Percentiles rank a stretch among this genome's conserved stretches.
Evolutionary conservation across 2,113 vertebrate species (phyloP).

Genomic region (Nothoprocta pentlandii): DNA sequence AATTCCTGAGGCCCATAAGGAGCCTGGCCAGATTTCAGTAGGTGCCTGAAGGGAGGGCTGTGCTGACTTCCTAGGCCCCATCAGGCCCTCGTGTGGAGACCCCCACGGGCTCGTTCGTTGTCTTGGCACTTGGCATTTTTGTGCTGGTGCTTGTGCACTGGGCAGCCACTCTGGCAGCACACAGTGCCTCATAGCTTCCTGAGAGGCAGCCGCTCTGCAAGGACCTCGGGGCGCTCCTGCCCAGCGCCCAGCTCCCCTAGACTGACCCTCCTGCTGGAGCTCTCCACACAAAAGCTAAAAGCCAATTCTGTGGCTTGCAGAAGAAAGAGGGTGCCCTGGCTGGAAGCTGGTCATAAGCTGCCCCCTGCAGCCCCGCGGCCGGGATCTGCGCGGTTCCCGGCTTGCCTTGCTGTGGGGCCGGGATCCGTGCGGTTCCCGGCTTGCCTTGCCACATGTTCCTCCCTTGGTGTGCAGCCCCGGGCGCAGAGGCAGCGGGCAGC

Average conservation of each 20-base stretch:
- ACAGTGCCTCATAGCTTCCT: background rate
- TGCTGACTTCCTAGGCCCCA: background rate
- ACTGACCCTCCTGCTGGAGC: background rate
- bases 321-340: rapidly evolving
- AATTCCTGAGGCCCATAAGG: background rate
- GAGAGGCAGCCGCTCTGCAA: rapidly evolving
- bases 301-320: background rate
- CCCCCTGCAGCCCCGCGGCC: slow-evolving; percentile 3
- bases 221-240: background rate
- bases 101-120: rapidly evolving
- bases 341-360: background rate
- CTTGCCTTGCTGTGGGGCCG: background rate
- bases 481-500: too few species aligned
- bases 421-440: rapidly evolving
- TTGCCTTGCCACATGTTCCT: too few species aligned
- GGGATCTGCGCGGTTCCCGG: rapidly evolving
- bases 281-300: background rate
- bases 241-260: rapidly evolving
- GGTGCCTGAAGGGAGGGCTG: background rate
- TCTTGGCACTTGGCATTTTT: rapidly evolving
- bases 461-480: too few species aligned
- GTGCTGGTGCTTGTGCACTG: rapidly evolving
- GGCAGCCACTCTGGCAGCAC: rapidly evolving
- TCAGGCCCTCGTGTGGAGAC: rapidly evolving
- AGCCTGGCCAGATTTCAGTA: rapidly evolving